phyloP scores from a whole-genome alignment of 2,888 invertebrate genomes.

The Oasisia sp. region DNA sequence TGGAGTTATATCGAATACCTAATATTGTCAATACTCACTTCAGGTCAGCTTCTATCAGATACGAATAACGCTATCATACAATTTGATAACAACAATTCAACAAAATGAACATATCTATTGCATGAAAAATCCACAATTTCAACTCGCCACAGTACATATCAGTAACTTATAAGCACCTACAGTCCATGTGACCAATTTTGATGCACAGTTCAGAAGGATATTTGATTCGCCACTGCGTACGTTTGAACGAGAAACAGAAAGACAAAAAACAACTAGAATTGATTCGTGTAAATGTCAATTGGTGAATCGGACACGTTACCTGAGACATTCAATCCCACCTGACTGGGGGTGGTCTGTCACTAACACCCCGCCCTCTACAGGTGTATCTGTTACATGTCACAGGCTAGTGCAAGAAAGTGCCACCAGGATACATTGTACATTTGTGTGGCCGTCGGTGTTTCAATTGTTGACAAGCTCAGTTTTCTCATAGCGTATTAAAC shows the following conservation, averaged over 20 bases:
- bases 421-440: neutral
- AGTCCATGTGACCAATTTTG: neutral
- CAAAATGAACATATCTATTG: neutral
- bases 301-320: neutral
- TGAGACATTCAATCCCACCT: neutral
- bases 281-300: neutral
- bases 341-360: neutral
- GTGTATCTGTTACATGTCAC: neutral
- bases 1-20: neutral
- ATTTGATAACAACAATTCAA: neutral
- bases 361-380: neutral
- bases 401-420: neutral
- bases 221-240: neutral
- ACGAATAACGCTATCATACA: neutral
- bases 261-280: neutral
- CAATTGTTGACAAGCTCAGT: neutral
- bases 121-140: neutral
- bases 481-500: neutral
- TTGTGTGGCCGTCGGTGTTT: neutral
- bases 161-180: neutral
- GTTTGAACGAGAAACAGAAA: neutral
- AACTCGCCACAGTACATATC: neutral
- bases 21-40: neutral
- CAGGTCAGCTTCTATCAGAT: neutral
- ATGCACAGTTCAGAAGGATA: neutral